Evolutionary conservation across 2,888 invertebrate species (phyloP).

Genomic region (Margaritifera margaritifera): DNA sequence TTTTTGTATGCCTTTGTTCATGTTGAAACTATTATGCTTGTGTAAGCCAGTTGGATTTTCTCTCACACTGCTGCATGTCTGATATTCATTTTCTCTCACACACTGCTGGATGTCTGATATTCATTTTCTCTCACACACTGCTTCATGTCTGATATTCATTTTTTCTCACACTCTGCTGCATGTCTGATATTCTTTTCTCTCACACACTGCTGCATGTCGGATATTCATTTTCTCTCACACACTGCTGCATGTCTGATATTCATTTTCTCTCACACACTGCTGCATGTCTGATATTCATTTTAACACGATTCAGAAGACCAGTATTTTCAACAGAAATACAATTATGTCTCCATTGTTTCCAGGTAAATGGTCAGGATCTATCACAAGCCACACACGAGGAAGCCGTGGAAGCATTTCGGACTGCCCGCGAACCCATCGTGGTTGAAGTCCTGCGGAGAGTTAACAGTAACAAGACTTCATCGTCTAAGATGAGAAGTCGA

Average conservation of each 20-base stretch:
- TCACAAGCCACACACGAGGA: conserved; percentile 72
- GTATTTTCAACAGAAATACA: not conserved
- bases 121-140: not conserved
- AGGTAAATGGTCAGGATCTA: conserved; percentile 73
- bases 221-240: no score
- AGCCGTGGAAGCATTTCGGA: conserved; percentile 71
- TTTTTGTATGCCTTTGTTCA: no score
- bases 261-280: not conserved
- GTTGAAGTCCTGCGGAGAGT: conserved; percentile 70
- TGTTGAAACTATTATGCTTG: no score
- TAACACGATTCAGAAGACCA: not conserved
- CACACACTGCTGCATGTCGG: no score
- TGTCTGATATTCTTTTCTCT: no score
- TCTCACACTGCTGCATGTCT: no score
- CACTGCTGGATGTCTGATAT: no score
- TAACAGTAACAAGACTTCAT: conserved; percentile 59
- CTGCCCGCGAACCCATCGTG: conserved; percentile 72
- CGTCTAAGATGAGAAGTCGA: conserved; percentile 27
- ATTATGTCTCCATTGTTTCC: conserved; percentile 23
- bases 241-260: no score
- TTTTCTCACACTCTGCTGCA: no score
- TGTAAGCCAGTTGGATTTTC: no score
- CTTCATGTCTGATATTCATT: not conserved
- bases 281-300: not conserved
- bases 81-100: no score